Percentiles rank a stretch among this genome's conserved stretches.
Conservation (phyloP, 1,140 invertebrate genomes). For the Probaryconus sp. region DNA sequence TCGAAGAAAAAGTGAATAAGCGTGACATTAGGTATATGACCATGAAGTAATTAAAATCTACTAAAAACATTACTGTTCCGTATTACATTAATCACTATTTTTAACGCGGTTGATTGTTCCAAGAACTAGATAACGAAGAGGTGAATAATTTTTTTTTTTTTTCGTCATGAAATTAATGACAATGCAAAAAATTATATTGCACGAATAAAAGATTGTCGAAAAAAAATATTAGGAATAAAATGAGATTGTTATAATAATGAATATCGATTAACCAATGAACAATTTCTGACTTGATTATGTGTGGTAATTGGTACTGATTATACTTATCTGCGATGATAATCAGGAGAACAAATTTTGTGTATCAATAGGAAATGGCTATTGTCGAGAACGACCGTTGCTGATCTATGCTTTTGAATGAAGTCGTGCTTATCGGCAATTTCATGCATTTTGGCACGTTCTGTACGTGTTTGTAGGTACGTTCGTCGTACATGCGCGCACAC, state of each 20-base stretch:
- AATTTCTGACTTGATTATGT: conserved; percentile 44
- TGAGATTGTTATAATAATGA: background rate
- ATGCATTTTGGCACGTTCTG: conserved; percentile 60
- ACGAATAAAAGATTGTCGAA: no score
- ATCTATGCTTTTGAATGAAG: conserved; percentile 57
- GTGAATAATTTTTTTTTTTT: no score
- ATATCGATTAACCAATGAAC: conserved; percentile 12
- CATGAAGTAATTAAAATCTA: conserved; percentile 6
- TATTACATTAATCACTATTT: no score
- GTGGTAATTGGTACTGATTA: conserved; percentile 56
- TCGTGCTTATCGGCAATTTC: conserved; percentile 61
- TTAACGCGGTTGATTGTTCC: no score
- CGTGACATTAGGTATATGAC: conserved; percentile 4
- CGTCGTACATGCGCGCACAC: conserved; percentile 26
- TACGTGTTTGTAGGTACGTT: conserved; percentile 38
- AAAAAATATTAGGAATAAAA: background rate
- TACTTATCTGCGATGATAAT: conserved; percentile 58
- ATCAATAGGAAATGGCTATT: conserved; percentile 60
- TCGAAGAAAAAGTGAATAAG: conserved; percentile 27
- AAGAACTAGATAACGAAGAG: no score
- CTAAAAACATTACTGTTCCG: no score
- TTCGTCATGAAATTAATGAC: no score
- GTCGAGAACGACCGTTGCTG: conserved; percentile 50
- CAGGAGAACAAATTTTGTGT: conserved; percentile 57
- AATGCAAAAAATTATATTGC: no score